Percentiles rank a stretch among this genome's conserved stretches.
Conservation (phyloP, 2,113 vertebrate genomes). For the Helogale parvula region DNA sequence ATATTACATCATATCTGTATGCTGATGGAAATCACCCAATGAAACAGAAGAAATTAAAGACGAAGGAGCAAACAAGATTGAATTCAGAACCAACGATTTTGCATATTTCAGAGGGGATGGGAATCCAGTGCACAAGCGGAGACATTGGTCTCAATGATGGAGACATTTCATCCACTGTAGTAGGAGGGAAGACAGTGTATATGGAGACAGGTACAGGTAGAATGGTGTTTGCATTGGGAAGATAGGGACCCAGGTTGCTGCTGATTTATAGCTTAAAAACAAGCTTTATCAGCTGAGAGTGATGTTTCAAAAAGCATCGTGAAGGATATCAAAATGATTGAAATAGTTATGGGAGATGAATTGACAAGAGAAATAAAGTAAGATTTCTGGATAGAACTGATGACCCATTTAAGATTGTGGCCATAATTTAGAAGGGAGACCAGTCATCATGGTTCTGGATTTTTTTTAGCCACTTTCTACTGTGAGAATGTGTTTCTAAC, state of each 20-base stretch:
- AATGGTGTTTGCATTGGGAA: not conserved
- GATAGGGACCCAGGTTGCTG: not conserved
- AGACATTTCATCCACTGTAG: not conserved
- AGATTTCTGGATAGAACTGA: not conserved
- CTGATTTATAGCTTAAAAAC: not conserved
- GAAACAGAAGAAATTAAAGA: not conserved
- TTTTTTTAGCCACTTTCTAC: not conserved
- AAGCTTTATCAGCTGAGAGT: not conserved
- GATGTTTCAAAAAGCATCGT: not conserved
- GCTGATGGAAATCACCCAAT: not conserved
- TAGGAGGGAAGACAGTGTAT: not conserved
- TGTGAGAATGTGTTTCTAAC: not conserved
- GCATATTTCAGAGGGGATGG: not conserved
- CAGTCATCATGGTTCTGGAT: not conserved
- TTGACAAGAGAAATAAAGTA: not conserved
- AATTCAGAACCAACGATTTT: not conserved
- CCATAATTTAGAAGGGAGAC: not conserved
- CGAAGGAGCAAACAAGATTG: not conserved
- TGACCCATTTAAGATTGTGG: not conserved
- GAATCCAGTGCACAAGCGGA: not conserved
- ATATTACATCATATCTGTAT: not conserved
- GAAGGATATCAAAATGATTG: not conserved
- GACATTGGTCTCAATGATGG: not conserved
- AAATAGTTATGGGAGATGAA: not conserved
- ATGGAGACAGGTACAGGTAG: not conserved